Evolutionary conservation across 1,140 invertebrate genomes (phyloP).

Genomic region (Ephestia elutella): DNA sequence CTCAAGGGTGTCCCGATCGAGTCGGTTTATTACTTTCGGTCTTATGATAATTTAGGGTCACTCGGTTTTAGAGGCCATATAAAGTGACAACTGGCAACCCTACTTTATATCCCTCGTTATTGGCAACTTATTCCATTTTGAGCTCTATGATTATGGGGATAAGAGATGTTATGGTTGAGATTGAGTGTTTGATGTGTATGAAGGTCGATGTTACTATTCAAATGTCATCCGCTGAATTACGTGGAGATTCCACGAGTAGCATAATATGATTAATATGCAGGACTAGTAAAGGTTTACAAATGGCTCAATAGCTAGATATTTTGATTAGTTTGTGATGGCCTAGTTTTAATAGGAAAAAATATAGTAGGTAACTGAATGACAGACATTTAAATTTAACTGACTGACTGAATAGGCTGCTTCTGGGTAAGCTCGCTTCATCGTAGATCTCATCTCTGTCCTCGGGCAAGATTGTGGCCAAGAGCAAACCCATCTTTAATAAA

Average conservation of each 20-base stretch:
- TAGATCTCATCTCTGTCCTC: too few relatives aligned
- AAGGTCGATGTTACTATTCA: constrained; percentile 2
- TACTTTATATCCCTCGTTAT: constrained; percentile 6
- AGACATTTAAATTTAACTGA: too few relatives aligned
- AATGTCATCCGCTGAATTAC: neutral
- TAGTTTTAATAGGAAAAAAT: too few relatives aligned
- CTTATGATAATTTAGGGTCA: constrained; percentile 10
- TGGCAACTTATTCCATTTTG: neutral
- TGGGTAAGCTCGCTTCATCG: too few relatives aligned
- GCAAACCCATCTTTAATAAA: too few relatives aligned
- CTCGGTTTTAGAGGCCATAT: constrained; percentile 9
- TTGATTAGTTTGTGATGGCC: neutral
- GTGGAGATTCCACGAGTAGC: neutral
- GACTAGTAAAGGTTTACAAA: neutral
- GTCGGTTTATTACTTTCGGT: constrained; percentile 4
- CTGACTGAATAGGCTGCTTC: too few relatives aligned
- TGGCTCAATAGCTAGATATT: neutral
- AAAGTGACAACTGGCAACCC: constrained; percentile 9
- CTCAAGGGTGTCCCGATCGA: constrained; percentile 4
- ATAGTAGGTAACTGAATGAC: too few relatives aligned
- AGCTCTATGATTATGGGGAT: neutral
- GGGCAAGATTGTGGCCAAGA: too few relatives aligned
- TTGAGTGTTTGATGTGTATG: neutral
- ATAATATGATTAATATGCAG: constrained; percentile 1
- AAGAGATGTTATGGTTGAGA: neutral